These are phyloP conservation scores for Gandaritis pyraliata DNA, from an alignment of 2,888 invertebrate species.

Conservation along the genomic window DNA sequence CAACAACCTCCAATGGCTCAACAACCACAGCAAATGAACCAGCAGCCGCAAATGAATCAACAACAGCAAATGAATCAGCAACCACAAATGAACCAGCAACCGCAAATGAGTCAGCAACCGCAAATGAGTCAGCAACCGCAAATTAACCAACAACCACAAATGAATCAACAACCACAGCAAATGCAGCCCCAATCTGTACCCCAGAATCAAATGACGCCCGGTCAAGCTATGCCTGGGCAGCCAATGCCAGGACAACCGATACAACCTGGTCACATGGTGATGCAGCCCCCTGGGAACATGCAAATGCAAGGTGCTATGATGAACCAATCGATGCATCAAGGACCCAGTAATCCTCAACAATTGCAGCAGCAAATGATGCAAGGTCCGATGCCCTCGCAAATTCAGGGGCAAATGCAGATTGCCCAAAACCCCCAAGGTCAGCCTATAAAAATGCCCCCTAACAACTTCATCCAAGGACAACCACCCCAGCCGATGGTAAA, in stretches of 20 bases:
- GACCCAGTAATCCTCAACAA: constrained; percentile 35
- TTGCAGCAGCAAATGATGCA: constrained; percentile 41
- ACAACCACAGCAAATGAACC: constrained; percentile 11
- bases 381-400: constrained; percentile 41
- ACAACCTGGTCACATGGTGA: constrained; percentile 52
- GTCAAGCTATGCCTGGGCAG: constrained; percentile 44
- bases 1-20: constrained; percentile 15
- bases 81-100: constrained; percentile 32
- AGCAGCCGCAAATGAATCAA: constrained; percentile 13
- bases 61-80: constrained; percentile 14
- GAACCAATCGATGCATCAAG: constrained; percentile 43
- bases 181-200: constrained; percentile 41
- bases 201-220: constrained; percentile 46
- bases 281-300: constrained; percentile 50
- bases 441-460: constrained; percentile 43
- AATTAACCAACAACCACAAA: constrained; percentile 30
- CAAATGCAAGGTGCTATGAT: constrained; percentile 47
- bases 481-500: constrained; percentile 34
- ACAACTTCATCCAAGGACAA: constrained; percentile 30
- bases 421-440: constrained; percentile 45
- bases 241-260: constrained; percentile 59
- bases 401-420: constrained; percentile 44
- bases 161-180: constrained; percentile 21
- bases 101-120: not conserved
- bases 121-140: constrained; percentile 44